Percentiles rank a stretch among this genome's conserved stretches.
These are phyloP conservation scores for Mirounga angustirostris DNA, from an alignment of 2,113 vertebrate genomes.

Conservation along the genomic window DNA sequence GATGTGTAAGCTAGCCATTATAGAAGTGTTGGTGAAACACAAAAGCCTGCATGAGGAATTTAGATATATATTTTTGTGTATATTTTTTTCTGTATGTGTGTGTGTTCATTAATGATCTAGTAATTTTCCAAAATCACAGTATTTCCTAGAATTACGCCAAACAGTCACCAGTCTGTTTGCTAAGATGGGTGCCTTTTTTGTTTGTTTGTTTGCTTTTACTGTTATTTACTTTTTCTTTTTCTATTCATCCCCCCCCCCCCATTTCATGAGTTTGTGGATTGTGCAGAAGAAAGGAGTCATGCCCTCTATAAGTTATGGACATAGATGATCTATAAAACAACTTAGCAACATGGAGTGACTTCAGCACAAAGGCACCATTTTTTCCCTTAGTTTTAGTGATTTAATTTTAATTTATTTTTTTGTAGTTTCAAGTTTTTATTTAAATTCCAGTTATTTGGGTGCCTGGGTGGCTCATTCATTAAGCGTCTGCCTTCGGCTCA, in stretches of 20 bases:
- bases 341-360: neutral
- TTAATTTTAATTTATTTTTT: neutral
- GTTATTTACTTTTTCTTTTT: neutral
- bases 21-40: neutral
- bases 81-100: neutral
- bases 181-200: neutral
- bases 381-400: neutral
- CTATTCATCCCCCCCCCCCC: neutral
- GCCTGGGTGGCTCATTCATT: no score
- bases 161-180: neutral
- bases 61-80: neutral
- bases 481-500: no score
- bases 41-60: neutral
- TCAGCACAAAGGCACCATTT: neutral
- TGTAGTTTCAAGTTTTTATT: neutral
- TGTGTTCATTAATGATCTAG: neutral
- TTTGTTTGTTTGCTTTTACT: neutral
- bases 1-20: neutral
- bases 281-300: rapidly evolving
- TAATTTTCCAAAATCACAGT: neutral
- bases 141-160: neutral
- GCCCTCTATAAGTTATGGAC: rapidly evolving
- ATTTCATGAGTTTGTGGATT: neutral
- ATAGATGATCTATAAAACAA: neutral
- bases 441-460: neutral